Base-by-base conservation (phyloP, 2,797 vertebrate species). In the Leuciscus waleckii region DNA sequence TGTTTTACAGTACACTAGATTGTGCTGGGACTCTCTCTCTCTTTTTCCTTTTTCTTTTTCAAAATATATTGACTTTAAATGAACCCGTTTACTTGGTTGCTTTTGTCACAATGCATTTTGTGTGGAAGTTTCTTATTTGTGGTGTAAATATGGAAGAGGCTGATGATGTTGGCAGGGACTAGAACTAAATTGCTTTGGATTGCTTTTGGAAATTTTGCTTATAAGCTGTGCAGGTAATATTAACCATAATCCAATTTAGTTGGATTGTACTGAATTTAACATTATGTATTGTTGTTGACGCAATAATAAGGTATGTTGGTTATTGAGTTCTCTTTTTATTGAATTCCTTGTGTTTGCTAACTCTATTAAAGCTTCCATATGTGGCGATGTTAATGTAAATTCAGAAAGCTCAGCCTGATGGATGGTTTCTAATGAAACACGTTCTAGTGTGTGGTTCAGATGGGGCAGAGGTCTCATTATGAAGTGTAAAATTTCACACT, bases 401-500 rank as follows among this genome's bases (percentile, higher is more conserved):
- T 35, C 21, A 82, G 35, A 82, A 61, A 74, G 54, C 39, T 43
- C 19, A 35, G 19, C 7, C 19, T 82, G 56, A 65, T 17, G 13
- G 70, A 49, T 43, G 13, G 3, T 32, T 56, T 16, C 17, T 65
- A 67, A 83, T 73, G 75, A 63, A 79, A 82, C 74, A 81, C 46
- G 29, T 65, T 29, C 46, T 54, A 73, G 71, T 65, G 26, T 29
- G 19, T 68, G 85, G n/a, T 39, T 32, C 65, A 68, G 41, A 49
- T 13, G 26, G 19, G 23, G 49, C 49, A 81, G 43, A 76, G 10
- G 17, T 7, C 46, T 37, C 26, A 29, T 76, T 61, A 84, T 37
- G 71, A 51, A 41, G 77, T 76, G 82, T 49, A 65, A 77, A 84
- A 76, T 84, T 21, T 84, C 70, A 70, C 82, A 83, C 29, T 10